Evolutionary conservation across 2,888 invertebrate genomes (phyloP), one percentile per base, ranked within the genome.

Genomic region (Urechis unicinctus): DNA sequence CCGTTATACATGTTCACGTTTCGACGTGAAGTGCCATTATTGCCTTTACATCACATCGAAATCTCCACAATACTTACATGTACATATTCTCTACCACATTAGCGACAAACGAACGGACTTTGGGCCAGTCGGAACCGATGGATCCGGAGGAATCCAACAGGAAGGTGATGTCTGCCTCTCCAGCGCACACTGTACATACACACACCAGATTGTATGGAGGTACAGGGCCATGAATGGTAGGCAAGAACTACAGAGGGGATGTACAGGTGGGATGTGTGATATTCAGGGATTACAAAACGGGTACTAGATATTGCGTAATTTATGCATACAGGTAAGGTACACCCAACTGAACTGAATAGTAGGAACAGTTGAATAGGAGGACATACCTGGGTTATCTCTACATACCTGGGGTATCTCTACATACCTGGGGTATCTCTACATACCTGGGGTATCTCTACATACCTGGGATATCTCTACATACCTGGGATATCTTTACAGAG

Each of bases 71-170:
- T 1, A 30, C 44, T 3, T 52, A 45, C 13, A 60, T 45, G 50
- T 60, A 59, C 52, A 60, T 29, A 45, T 59, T 55, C 30, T 46
- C 41, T 3, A 60, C 55, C 17, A 55, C 55, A n/a, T 36, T 49
- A 6, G 28, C 49, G 21, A 57, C 60, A 30, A 60, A 60, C 4
- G 28, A n/a, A n/a, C 26, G 31, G 5, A 54, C 29, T 4, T 24
- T 24, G 29, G 5, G 36, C 28, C 17, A 48, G 25, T 1, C 4
- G 25, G 46, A 53, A 13, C 54, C 50, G 22, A 63, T 52, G n/a
- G 52, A 56, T 4, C 61, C 63, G 1, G 61, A 57, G 1, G 58
- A 57, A 43, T 63, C 63, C 24, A 63, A 49, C 17, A 63, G 43
- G 48, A 60, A 60, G 9, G 50, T 31, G 25, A 60, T 60, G 51